Evolutionary conservation across 2,888 invertebrate genomes (phyloP), one percentile per base, ranked within the genome.

Genomic region (Apamea crenata): DNA sequence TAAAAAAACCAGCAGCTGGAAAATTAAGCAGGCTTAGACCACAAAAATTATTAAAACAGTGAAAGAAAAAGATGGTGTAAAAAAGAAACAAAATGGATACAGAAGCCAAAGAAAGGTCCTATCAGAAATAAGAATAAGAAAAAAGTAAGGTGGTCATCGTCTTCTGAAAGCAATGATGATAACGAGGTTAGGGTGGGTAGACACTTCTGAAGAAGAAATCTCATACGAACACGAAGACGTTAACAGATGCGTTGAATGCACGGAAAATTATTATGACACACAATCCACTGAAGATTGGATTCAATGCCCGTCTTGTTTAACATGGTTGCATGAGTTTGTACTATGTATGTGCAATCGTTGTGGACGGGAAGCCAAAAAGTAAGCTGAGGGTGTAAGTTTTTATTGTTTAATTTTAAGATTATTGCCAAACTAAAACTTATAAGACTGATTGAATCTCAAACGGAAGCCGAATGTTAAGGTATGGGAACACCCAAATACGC

Each of bases 141-240:
- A 66, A 66, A 66, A 6, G 66, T 16, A 66, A 40, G 10, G 40
- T 66, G 2, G 6, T 66, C 36, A 40, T 53, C 53, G 53, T 53
- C 53, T 53, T 53, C 53, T 18, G 53, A 53, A 53, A 66, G 66
- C 66, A 66, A 66, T 66, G 66, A 66, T 25, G 66, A 66, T 14
- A 66, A 40, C 8, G 66, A 66, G 12, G 66, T 4, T 40, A 40
- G n/a, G n/a, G n/a, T n/a, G 40, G 40, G 40, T 25, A 40, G 40
- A 66, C 40, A 66, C 66, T 40, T 66, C 66, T 66, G 66, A 66
- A 66, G 66, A 66, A 66, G 40, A 66, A 66, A 40, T 65, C 10
- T 65, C 40, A 66, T 40, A 66, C 32, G 40, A 66, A 40, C 66
- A 66, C 40, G 66, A 14, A 1, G 40, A 66, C 36, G 2, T 40